Base-by-base conservation (phyloP, 2,113 vertebrate genomes). In the Chelonoidis abingdonii region DNA sequence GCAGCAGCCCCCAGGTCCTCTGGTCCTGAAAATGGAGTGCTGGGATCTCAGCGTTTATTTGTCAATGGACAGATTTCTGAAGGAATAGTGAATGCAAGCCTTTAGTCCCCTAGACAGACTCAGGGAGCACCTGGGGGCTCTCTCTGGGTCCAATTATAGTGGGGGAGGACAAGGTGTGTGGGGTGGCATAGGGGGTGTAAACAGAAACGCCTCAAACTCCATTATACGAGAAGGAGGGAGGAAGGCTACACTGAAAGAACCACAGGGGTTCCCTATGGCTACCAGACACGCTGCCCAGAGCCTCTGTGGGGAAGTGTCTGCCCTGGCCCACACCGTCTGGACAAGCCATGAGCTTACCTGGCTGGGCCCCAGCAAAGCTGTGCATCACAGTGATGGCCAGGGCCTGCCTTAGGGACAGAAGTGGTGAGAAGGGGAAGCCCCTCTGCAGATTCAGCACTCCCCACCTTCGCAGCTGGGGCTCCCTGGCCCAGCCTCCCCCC, bases 381-480 rank as follows among this genome's bases (percentile, higher is more conserved):
- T 13, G 41, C 29, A 10, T 44, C 47, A 17, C 79, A 81, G 29
- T 21, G 92, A 50, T 0, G 52, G 29, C 56, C 86, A 54, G 1
- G 8, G 47, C n/a, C 84, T 56, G 50, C 80, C 7, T 53, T 52
- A 10, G 49, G 50, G 78, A 19, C 52, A 90, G 53, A 24, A 85
- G 8, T 2, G 83, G 44, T 38, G 50, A 56, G 56, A 38, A 79
- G 27, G 53, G 54, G 22, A 27, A 41, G 22, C 49, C 27, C 53
- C 80, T 52, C 4, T 76, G 86, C 44, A 87, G 87, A 7, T 81
- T 49, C 11, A 31, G 54, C 86, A n/a, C 22, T 56, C 53, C 22
- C 21, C 19, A 6, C 16, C 35, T 1, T 1, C 6, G 24, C 25
- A 31, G 78, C 65, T 83, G 69, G 50, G 11, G 8, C 0, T 0